Conservation (phyloP, 1,140 invertebrate species). For the Uloborus diversus region DNA sequence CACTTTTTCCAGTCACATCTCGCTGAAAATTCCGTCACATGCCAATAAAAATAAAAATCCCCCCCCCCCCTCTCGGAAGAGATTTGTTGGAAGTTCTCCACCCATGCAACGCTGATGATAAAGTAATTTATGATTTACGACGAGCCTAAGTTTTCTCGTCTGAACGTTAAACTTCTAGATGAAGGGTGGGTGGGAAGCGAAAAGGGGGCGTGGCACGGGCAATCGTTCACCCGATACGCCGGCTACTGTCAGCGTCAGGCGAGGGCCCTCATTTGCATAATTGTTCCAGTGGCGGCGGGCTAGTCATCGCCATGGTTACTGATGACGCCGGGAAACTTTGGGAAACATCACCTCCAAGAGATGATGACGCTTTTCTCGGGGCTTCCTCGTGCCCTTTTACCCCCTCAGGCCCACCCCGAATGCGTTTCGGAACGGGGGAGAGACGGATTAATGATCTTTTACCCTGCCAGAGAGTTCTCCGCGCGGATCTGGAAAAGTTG, state of each 20-base stretch:
- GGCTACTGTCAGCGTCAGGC: slow-evolving; percentile 32
- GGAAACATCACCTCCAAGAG: slow-evolving; percentile 1
- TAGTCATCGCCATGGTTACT: slow-evolving; percentile 47
- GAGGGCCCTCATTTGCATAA: slow-evolving; percentile 42
- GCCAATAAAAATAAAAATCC: neutral
- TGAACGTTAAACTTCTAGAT: slow-evolving; percentile 34
- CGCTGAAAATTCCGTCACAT: no score
- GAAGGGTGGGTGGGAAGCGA: neutral
- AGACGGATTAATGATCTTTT: slow-evolving; percentile 40
- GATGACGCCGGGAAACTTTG: slow-evolving; percentile 54
- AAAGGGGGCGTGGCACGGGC: slow-evolving; percentile 43
- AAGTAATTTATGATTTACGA: slow-evolving; percentile 56
- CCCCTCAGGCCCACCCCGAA: slow-evolving; percentile 33
- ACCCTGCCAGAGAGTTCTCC: neutral
- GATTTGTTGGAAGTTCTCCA: slow-evolving; percentile 1
- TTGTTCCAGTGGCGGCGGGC: slow-evolving; percentile 45
- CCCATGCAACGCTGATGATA: slow-evolving; percentile 33
- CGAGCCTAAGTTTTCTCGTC: slow-evolving; percentile 21
- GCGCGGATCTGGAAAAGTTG: neutral
- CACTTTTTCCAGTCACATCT: no score
- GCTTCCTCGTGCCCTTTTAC: slow-evolving; percentile 12
- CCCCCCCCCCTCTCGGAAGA: no score
- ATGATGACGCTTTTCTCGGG: slow-evolving; percentile 29
- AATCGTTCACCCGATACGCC: slow-evolving; percentile 53
- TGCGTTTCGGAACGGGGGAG: slow-evolving; percentile 1